Percentiles rank a stretch among this genome's conserved stretches.
Conservation (phyloP, 2,888 invertebrate species). For the Eremobia ochroleuca region DNA sequence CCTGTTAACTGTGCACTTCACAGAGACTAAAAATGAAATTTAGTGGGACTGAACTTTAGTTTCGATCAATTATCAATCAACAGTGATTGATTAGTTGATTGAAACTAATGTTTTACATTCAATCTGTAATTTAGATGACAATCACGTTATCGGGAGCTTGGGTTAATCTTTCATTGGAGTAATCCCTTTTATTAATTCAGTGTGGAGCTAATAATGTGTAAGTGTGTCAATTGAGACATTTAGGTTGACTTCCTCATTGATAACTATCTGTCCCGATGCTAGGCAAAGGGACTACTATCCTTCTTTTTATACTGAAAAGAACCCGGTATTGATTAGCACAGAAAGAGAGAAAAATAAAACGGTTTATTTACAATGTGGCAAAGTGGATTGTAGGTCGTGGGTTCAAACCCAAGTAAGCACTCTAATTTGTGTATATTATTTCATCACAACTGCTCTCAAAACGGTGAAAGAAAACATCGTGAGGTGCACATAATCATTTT, state of each 20-base stretch:
- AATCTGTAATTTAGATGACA: constrained; percentile 36
- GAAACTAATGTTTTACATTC: constrained; percentile 34
- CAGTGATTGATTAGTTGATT: constrained; percentile 43
- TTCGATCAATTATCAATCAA: too few relatives aligned
- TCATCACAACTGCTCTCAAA: too few relatives aligned
- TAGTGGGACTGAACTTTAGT: too few relatives aligned
- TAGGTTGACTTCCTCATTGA: background rate
- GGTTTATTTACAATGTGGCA: background rate
- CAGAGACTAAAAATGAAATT: too few relatives aligned
- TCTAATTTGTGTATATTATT: too few relatives aligned
- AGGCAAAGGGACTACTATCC: background rate
- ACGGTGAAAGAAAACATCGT: too few relatives aligned
- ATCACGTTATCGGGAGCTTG: constrained; percentile 10
- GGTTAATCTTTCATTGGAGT: constrained; percentile 30
- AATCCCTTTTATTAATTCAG: constrained; percentile 10
- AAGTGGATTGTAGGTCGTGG: too few relatives aligned
- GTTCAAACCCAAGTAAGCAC: too few relatives aligned
- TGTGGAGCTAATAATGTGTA: background rate
- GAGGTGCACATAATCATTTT: too few relatives aligned
- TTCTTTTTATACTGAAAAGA: background rate
- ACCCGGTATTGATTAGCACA: background rate
- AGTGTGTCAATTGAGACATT: background rate
- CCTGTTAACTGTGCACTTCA: too few relatives aligned
- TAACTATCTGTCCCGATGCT: background rate
- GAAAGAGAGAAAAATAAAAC: background rate